These are phyloP conservation scores for Leptinotarsa texana DNA, from an alignment of 1,140 invertebrate genomes.

Conservation along the genomic window DNA sequence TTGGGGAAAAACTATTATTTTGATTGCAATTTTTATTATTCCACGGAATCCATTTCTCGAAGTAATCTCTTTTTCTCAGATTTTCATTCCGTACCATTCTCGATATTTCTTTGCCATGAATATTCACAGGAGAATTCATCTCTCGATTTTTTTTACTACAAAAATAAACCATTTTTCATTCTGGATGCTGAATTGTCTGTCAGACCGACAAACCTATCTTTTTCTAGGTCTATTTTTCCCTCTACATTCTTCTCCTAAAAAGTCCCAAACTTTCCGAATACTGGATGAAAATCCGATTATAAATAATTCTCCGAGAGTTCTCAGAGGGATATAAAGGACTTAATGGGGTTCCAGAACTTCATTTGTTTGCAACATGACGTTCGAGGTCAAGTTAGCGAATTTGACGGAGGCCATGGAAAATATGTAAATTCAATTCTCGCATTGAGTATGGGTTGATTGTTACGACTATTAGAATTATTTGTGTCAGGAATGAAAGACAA, in stretches of 20 bases:
- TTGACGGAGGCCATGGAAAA: background rate
- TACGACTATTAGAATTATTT: background rate
- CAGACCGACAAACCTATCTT: background rate
- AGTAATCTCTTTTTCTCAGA: no score
- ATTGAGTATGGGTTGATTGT: background rate
- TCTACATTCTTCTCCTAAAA: background rate
- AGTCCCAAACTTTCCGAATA: background rate
- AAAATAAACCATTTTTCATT: no score
- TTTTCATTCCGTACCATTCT: no score
- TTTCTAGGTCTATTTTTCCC: background rate
- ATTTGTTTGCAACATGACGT: background rate
- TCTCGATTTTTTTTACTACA: no score
- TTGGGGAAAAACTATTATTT: no score
- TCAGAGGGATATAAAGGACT: background rate
- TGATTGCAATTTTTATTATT: no score
- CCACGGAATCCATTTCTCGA: no score
- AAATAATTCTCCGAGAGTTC: background rate
- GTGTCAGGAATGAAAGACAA: background rate
- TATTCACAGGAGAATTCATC: no score
- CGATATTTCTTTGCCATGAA: no score
- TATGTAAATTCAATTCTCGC: background rate
- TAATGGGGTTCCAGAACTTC: conserved; percentile 2
- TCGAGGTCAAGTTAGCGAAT: background rate
- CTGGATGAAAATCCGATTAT: background rate
- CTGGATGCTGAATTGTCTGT: no score